These are phyloP conservation scores for Hypomesus transpacificus DNA, from an alignment of 2,113 vertebrate genomes.

Conservation along the genomic window DNA sequence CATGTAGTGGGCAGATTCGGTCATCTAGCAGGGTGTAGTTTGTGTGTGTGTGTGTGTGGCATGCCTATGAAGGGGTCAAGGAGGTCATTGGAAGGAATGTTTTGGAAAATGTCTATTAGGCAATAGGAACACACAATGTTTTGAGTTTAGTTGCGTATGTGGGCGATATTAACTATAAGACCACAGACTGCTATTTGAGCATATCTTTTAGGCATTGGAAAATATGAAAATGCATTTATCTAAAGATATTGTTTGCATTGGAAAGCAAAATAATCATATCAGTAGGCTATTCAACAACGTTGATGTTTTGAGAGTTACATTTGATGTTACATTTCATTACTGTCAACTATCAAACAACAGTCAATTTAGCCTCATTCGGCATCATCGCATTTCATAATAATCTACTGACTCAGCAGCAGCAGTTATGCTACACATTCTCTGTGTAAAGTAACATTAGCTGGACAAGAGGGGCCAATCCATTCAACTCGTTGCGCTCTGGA, in stretches of 20 bases:
- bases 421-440: too few relatives aligned
- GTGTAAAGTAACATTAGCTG: too few relatives aligned
- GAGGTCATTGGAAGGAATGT: constrained; percentile 35
- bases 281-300: too few relatives aligned
- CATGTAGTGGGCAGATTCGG: too few relatives aligned
- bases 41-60: background rate
- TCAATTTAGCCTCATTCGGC: too few relatives aligned
- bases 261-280: background rate
- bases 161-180: constrained; percentile 20
- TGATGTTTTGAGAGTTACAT: too few relatives aligned
- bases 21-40: too few relatives aligned
- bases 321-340: too few relatives aligned
- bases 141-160: constrained; percentile 33
- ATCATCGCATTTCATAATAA: too few relatives aligned
- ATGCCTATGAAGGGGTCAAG: background rate
- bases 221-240: background rate
- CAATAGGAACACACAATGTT: constrained; percentile 38
- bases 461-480: background rate
- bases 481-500: constrained; percentile 9
- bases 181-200: constrained; percentile 3
- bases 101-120: constrained; percentile 37
- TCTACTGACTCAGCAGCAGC: too few relatives aligned
- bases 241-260: background rate
- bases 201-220: background rate
- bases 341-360: too few relatives aligned